Base-by-base conservation (phyloP, 2,888 invertebrate genomes). In the Myopa tessellatipennis region DNA sequence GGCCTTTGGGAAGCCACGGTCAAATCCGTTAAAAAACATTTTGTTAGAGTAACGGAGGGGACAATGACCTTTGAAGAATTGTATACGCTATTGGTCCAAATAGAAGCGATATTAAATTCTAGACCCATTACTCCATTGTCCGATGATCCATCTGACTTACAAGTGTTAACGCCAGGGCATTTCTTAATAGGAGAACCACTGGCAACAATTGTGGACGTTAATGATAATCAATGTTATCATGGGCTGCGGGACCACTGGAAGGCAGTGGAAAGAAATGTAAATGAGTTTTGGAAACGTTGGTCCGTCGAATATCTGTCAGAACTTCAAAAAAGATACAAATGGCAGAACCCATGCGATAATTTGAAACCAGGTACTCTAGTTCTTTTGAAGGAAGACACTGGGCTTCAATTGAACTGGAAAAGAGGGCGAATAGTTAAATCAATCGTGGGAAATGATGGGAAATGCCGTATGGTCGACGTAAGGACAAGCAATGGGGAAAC, bases 181-280 rank as follows among this genome's bases (percentile, higher is more conserved):
- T 74, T 74, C 26, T 26, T 74, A 10, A 50, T 45, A 5, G 74
- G 74, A 4, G 63, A 74, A 45, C n/a, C 61, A 10, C 34, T 74
- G 52, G 38, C 45, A 67, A 26, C 26, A 26, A 26, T 26, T 26
- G 26, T 26, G 26, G 26, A 26, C 26, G 26, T 26, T 26, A 26
- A 26, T 26, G 26, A 26, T 26, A 26, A 26, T 2, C 26, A 26
- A 26, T 26, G 26, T 26, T 26, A 26, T 26, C 26, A 26, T 26
- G 26, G 26, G 26, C 1, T 26, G 26, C 26, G 26, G 26, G 26
- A 26, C 26, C 26, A 26, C 26, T 26, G 26, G 26, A 26, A 26
- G 26, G 26, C 2, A 26, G 26, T 26, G 26, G 26, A 26, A 26
- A 26, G 26, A 26, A 26, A 26, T 26, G 26, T 26, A 26, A 26